Evolutionary conservation across 1,140 invertebrate genomes (phyloP).

Genomic region (Metaphire vulgaris): DNA sequence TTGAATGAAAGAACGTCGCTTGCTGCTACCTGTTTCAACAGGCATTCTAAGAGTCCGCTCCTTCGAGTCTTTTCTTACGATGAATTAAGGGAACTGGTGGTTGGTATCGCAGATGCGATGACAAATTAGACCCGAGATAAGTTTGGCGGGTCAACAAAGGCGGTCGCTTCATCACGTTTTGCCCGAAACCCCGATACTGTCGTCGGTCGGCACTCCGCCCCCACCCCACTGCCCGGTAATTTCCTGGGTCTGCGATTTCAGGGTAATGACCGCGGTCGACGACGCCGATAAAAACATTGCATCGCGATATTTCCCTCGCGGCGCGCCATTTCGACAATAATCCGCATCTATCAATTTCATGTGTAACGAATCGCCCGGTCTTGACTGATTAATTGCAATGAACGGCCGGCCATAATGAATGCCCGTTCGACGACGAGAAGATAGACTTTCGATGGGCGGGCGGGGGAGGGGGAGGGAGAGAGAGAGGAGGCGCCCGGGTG

Average conservation of each 20-base stretch:
- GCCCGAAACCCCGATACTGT: neutral
- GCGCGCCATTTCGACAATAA: neutral
- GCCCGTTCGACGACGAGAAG: neutral
- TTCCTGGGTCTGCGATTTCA: neutral
- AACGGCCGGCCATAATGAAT: neutral
- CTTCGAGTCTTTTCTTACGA: too few species aligned
- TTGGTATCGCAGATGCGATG: neutral
- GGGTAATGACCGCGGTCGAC: neutral
- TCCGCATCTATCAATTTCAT: slow-evolving; percentile 1
- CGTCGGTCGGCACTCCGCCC: neutral
- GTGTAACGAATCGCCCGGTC: neutral
- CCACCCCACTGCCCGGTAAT: too few species aligned
- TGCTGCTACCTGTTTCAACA: too few species aligned
- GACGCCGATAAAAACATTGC: neutral
- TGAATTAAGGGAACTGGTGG: too few species aligned
- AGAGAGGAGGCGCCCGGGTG: too few species aligned
- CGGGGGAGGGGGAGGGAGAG: too few species aligned
- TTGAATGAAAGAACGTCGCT: too few species aligned
- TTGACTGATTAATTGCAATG: neutral
- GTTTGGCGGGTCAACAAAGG: neutral
- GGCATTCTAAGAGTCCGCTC: too few species aligned
- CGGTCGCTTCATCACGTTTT: neutral
- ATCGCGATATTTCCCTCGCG: neutral
- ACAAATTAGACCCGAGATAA: neutral
- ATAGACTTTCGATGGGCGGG: too few species aligned